Percentiles rank a stretch among this genome's conserved stretches.
phyloP scores from a whole-genome alignment of 2,888 invertebrate species.

The Cremastobaeus sp. region DNA sequence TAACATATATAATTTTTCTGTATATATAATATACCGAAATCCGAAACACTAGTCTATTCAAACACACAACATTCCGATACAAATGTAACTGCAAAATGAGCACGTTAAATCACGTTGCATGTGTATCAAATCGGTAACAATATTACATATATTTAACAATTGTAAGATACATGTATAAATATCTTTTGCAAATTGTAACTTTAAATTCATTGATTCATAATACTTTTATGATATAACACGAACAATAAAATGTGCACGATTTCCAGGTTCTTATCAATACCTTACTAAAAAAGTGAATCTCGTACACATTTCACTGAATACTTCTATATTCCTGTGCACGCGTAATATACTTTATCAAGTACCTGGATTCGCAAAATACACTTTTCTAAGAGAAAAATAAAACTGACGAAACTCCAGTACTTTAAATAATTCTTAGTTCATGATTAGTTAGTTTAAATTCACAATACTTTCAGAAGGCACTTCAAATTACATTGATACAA shows the following conservation, averaged over 20 bases:
- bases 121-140: constrained; percentile 3
- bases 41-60: constrained; percentile 29
- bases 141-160: constrained; percentile 7
- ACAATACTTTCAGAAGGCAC: constrained; percentile 56
- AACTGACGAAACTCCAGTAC: background rate
- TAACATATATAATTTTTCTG: constrained; percentile 28
- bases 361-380: too few species aligned
- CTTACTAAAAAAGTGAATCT: background rate
- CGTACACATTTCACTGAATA: background rate
- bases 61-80: constrained; percentile 43
- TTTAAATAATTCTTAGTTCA: too few species aligned
- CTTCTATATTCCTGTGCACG: constrained; percentile 2
- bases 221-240: constrained; percentile 21
- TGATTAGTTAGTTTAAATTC: too few species aligned
- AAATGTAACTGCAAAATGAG: constrained; percentile 26
- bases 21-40: constrained; percentile 33
- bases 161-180: constrained; percentile 2
- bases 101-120: constrained; percentile 12
- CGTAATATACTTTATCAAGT: too few species aligned
- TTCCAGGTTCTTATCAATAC: background rate
- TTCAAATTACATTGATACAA: constrained; percentile 43
- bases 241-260: background rate
- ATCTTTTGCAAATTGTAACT: too few species aligned
- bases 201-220: constrained; percentile 28
- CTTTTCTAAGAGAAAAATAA: too few species aligned